A percentile compares a stretch with the other conserved stretches of the same genome.
Evolutionary conservation across 2,797 vertebrate genomes (phyloP).

Genomic region (Staurois parvus): DNA sequence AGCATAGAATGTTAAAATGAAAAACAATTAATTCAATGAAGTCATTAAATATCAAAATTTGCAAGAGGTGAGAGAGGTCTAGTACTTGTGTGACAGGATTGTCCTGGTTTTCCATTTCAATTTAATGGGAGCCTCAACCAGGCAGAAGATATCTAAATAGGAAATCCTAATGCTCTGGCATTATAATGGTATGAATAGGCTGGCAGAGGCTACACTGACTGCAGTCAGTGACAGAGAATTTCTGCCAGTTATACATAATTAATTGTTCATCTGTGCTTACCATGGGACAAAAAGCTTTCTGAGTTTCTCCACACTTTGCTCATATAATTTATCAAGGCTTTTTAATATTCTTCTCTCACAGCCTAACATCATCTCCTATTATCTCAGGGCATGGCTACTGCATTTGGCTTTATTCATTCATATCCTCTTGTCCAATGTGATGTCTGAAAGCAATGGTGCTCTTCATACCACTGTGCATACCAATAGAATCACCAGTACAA

Average conservation of each 20-base stretch:
- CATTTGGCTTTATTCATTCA: slow-evolving; percentile 26
- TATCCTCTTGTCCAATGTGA: not conserved
- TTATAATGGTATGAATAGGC: slow-evolving; percentile 19
- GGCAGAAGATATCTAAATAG: slow-evolving; percentile 24
- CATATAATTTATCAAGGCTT: slow-evolving; percentile 5
- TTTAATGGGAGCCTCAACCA: not conserved
- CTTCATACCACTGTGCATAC: not conserved
- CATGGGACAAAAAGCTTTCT: slow-evolving; percentile 36
- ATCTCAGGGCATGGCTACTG: not conserved
- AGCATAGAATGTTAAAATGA: too few species aligned
- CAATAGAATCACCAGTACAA: not conserved
- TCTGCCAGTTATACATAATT: slow-evolving; percentile 50
- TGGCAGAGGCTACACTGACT: slow-evolving; percentile 11
- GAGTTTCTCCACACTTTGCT: slow-evolving; percentile 2
- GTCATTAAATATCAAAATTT: not conserved
- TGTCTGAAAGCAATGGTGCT: not conserved
- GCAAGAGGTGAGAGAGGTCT: not conserved
- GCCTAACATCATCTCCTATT: slow-evolving; percentile 20
- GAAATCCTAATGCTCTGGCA: slow-evolving; percentile 21
- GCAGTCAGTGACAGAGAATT: slow-evolving; percentile 25
- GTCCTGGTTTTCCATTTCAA: slow-evolving; percentile 6
- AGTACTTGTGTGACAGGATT: not conserved
- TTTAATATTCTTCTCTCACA: slow-evolving; percentile 43
- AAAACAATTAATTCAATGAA: not conserved
- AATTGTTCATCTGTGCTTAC: slow-evolving; percentile 27